Evolutionary conservation across 1,140 invertebrate species (phyloP).

Genomic region (Eueides isabella): DNA sequence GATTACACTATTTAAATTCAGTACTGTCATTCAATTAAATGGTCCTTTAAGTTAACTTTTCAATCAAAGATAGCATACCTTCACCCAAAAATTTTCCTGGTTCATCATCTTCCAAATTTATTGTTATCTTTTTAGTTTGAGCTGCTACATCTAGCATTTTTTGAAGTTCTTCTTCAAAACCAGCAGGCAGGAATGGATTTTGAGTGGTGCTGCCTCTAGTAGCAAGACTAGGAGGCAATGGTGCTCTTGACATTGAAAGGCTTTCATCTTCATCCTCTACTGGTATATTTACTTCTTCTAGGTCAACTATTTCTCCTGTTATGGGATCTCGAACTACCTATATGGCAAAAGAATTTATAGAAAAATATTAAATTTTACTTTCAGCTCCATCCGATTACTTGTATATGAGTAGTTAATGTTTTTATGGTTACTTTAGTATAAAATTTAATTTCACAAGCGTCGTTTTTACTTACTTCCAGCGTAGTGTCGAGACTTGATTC

Average conservation of each 20-base stretch:
- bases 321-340: conserved; percentile 68
- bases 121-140: conserved; percentile 49
- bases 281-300: conserved; percentile 70
- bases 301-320: conserved; percentile 69
- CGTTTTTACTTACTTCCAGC: conserved; percentile 53
- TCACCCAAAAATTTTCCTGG: conserved; percentile 77
- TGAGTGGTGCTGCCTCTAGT: conserved; percentile 73
- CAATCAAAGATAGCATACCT: conserved; percentile 53
- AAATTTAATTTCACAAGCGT: conserved; percentile 13
- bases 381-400: not conserved
- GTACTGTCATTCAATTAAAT: too few species aligned
- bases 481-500: conserved; percentile 65
- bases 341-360: not conserved
- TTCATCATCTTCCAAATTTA: conserved; percentile 64
- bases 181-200: conserved; percentile 77
- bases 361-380: not conserved
- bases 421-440: too few species aligned
- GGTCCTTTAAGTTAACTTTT: not conserved
- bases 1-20: too few species aligned
- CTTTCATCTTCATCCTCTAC: conserved; percentile 72
- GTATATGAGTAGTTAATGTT: too few species aligned
- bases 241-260: conserved; percentile 75
- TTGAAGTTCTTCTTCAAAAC: conserved; percentile 74
- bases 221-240: conserved; percentile 70
- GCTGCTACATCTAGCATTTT: conserved; percentile 61